A percentile compares a stretch with the other conserved stretches of the same genome.
These are phyloP conservation scores for Spermophilus dauricus DNA, from an alignment of 2,113 vertebrate species.

Conservation along the genomic window DNA sequence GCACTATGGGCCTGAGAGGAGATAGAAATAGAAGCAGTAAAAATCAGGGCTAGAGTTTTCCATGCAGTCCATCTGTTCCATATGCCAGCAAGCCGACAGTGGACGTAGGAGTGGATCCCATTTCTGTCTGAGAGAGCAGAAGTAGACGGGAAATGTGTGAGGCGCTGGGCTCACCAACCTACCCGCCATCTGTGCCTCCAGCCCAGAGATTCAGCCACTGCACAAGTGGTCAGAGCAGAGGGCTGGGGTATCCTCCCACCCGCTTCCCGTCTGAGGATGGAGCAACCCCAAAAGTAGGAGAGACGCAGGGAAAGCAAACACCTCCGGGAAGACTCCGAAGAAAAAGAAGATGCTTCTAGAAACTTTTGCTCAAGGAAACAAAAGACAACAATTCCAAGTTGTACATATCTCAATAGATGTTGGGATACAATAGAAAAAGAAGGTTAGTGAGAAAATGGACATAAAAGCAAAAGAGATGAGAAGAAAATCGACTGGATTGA, in stretches of 20 bases:
- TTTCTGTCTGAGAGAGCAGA: slow-evolving; percentile 84
- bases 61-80: slow-evolving; percentile 81
- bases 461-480: neutral
- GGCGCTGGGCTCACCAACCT: slow-evolving; percentile 75
- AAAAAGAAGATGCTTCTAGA: slow-evolving; percentile 1
- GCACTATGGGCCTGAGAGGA: slow-evolving; percentile 60
- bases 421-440: neutral
- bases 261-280: neutral
- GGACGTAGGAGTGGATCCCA: slow-evolving; percentile 85
- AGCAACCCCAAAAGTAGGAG: neutral
- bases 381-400: neutral
- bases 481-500: neutral
- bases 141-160: slow-evolving; percentile 84
- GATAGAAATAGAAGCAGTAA: slow-evolving; percentile 80
- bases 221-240: slow-evolving; percentile 51
- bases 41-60: slow-evolving; percentile 80
- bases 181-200: slow-evolving; percentile 81
- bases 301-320: neutral
- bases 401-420: neutral
- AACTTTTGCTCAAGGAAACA: slow-evolving; percentile 26
- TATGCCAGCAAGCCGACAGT: slow-evolving; percentile 68
- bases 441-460: neutral
- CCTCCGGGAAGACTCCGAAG: neutral
- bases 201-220: slow-evolving; percentile 51
- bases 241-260: neutral